phyloP scores from a whole-genome alignment of 2,797 vertebrate genomes.

The Sebastes flavidus region DNA sequence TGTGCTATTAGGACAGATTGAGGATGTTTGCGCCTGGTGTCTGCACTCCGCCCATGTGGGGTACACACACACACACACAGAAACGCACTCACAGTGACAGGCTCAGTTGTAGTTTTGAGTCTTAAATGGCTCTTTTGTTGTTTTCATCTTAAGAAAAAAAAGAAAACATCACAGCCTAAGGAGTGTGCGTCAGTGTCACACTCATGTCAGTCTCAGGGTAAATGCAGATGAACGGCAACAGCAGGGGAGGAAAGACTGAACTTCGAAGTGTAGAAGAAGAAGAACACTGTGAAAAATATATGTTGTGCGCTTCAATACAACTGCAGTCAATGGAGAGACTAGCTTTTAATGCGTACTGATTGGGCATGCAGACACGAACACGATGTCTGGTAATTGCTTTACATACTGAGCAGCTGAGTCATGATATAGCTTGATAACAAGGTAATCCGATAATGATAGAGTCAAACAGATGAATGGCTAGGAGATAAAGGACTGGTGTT shows the following conservation, averaged over 20 bases:
- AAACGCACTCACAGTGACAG: conserved; percentile 45
- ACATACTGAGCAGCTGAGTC: conserved; percentile 49
- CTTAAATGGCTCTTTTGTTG: conserved; percentile 73
- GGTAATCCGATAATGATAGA: conserved; percentile 56
- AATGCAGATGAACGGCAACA: conserved; percentile 66
- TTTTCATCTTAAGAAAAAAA: conserved; percentile 52
- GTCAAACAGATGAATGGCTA: conserved; percentile 53
- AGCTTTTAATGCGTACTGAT: conserved; percentile 24
- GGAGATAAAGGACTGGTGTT: conserved; percentile 41
- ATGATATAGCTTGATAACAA: conserved; percentile 45
- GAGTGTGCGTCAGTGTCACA: conserved; percentile 64
- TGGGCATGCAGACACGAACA: conserved; percentile 13
- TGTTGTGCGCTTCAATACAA: conserved; percentile 5
- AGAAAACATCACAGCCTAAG: conserved; percentile 58
- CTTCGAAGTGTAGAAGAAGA: conserved; percentile 28
- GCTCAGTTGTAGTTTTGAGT: conserved; percentile 63
- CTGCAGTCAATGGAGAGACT: background rate
- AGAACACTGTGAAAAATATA: conserved; percentile 39
- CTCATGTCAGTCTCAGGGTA: conserved; percentile 68
- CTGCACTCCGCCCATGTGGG: conserved; percentile 74
- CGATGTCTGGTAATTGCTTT: conserved; percentile 45
- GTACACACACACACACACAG: conserved; percentile 50
- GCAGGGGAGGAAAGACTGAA: conserved; percentile 54
- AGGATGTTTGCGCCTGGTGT: conserved; percentile 82
- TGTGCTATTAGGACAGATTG: conserved; percentile 80